Evolutionary conservation across 2,113 vertebrate genomes (phyloP), one percentile per base, ranked within the genome.

Genomic region (Malurus elegans): DNA sequence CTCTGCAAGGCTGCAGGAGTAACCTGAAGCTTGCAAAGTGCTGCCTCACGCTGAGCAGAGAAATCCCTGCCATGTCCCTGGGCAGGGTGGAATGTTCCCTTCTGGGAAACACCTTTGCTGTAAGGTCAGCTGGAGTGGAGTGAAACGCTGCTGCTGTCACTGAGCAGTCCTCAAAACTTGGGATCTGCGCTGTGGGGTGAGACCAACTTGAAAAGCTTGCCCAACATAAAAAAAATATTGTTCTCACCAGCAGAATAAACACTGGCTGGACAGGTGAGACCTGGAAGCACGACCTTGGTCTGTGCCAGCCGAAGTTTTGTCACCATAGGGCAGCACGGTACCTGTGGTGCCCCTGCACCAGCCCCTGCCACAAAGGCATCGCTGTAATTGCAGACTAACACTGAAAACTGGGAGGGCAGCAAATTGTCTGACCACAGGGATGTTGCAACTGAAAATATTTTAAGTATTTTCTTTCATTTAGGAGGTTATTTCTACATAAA

Each of bases 251-350:
- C 31, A 61, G 58, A 9, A 13, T 19, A 6, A 40, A 79, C 38
- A 42, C 18, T 21, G 60, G n/a, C n/a, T 18, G 23, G 21, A 4
- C 23, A 47, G 38, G 24, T 23, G 87, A 51, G 78, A 28, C 24
- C 26, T 60, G 73, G 34, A 34, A 36, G 10, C 8, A 8, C 0
- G 0, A 10, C 40, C 25, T 7, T 61, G 29, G 29, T 19, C 34
- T 28, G 29, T 34, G 53, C 34, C 31, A 58, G 73, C 29, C 21
- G 1, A 19, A 19, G 14, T 6, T 50, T 36, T 1, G 40, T 51
- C 38, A 3, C 45, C 0, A 10, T 5, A 4, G 25, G 47, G 34
- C 75, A 29, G 44, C 10, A 0, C 0, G 0, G 15, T 47, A 17
- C 51, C 36, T 2, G 28, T 31, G 61, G 45, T 31, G 2, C 20